Base-by-base conservation (phyloP, 2,888 invertebrate genomes). In the Amblyjoppa proteus region DNA sequence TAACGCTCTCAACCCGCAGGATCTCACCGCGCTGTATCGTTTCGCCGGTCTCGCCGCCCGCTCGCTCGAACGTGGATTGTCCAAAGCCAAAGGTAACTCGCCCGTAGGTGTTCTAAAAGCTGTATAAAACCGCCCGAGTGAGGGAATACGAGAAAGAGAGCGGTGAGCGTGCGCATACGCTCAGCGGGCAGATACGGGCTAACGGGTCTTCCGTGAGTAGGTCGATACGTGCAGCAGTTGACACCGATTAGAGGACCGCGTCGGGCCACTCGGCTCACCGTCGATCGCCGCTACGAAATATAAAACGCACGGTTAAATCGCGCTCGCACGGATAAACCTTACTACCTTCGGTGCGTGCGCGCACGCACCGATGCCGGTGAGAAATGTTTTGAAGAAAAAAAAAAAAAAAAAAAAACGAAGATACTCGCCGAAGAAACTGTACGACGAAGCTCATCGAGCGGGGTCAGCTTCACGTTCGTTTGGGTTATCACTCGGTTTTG, bases 211-310 rank as follows among this genome's bases (percentile, higher is more conserved):
- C 86, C 84, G 20, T 90, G 91, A 93, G 93, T 93, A 93, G 93
- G 93, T 93, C 93, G 93, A 91, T 93, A 92, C 92, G 92, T 93
- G 93, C 92, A 92, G 91, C 91, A 89, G 90, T 92, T 91, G 92
- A 92, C 91, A 92, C 91, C 91, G 92, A 93, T 94, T 94, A 93
- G 93, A 93, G 93, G 90, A 91, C 61, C 16, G n/a, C 53, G 28
- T 86, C 82, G 81, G 70, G 75, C 77, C 87, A 20, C 20, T 75
- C 70, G 74, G 13, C 79, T 61, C 38, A 31, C n/a, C 69, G 45
- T 2, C 58, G 58, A 31, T 45, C 38, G 31, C 51, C 45, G 70
- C 49, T 70, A 49, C 20, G 51, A 70, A 31, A 49, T 13, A 91
- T 13, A 91, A 91, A 91, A 90, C 89, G 87, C 89, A 89, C 87